Percentiles rank a stretch among this genome's conserved stretches.
Evolutionary conservation across 2,113 vertebrate species (phyloP).

Genomic region (Centropristis striata): DNA sequence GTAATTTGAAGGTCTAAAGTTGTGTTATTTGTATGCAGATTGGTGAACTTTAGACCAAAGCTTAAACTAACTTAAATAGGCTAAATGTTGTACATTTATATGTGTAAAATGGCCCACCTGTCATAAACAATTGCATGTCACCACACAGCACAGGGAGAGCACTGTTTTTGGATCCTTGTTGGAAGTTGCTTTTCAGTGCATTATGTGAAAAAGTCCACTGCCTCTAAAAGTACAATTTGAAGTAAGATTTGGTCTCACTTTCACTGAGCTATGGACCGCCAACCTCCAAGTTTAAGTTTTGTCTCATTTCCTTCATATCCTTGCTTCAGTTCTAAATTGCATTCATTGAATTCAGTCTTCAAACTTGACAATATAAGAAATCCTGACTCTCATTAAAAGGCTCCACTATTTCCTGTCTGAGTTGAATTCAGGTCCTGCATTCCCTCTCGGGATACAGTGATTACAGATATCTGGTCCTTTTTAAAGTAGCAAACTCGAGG

Average conservation of each 20-base stretch:
- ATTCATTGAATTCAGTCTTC: not conserved
- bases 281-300: not conserved
- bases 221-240: too few relatives aligned
- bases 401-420: not conserved
- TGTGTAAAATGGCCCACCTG: not conserved
- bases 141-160: not conserved
- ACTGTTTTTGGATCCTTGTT: not conserved
- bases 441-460: not conserved
- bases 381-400: not conserved
- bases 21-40: too few relatives aligned
- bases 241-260: not conserved
- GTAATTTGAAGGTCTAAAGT: too few relatives aligned
- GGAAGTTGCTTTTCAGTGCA: not conserved
- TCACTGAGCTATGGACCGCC: not conserved
- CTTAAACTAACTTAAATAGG: too few relatives aligned
- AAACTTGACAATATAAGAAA: not conserved
- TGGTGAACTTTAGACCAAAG: too few relatives aligned
- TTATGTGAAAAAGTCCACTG: too few relatives aligned
- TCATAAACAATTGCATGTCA: not conserved
- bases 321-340: not conserved
- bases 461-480: not conserved
- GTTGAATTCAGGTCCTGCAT: not conserved
- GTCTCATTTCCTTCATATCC: not conserved
- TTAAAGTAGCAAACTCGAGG: not conserved
- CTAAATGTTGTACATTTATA: not conserved